phyloP scores from a whole-genome alignment of 2,113 vertebrate genomes.

The Percopsis transmontana region DNA sequence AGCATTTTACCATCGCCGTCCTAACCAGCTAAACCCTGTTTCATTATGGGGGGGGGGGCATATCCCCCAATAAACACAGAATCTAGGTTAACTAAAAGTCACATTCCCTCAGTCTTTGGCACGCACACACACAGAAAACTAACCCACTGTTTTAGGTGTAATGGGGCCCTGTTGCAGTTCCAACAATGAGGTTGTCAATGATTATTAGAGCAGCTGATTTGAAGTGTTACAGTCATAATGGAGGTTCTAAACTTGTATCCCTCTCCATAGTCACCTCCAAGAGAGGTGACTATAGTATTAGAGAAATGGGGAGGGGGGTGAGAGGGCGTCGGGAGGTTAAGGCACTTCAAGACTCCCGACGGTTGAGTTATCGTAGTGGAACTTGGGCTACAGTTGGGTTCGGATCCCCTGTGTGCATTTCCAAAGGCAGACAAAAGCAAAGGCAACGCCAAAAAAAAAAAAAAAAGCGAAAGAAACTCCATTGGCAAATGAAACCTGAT shows the following conservation, averaged over 20 bases:
- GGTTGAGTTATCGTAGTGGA: slow-evolving; percentile 55
- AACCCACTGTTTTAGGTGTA: slow-evolving; percentile 24
- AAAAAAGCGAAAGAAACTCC: slow-evolving; percentile 29
- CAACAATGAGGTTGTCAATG: slow-evolving; percentile 9
- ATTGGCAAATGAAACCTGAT: slow-evolving; percentile 59
- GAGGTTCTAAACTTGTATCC: neutral
- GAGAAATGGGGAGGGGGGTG: neutral
- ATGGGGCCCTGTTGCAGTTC: slow-evolving; percentile 37
- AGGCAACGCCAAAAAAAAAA: slow-evolving; percentile 18
- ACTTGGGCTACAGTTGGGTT: slow-evolving; percentile 67
- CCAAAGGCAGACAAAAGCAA: slow-evolving; percentile 49
- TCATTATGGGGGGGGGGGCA: slow-evolving; percentile 17
- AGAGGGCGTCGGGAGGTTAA: slow-evolving; percentile 73
- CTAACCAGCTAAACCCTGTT: slow-evolving; percentile 41
- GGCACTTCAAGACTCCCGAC: slow-evolving; percentile 87
- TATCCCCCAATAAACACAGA: slow-evolving; percentile 27
- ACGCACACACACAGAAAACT: slow-evolving; percentile 56
- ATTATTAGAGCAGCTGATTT: slow-evolving; percentile 21
- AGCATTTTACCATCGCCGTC: slow-evolving; percentile 59
- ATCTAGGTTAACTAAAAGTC: slow-evolving; percentile 24
- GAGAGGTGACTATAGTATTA: slow-evolving; percentile 18
- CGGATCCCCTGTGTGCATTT: slow-evolving; percentile 50
- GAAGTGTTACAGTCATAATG: slow-evolving; percentile 18
- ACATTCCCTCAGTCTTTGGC: slow-evolving; percentile 59
- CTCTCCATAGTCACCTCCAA: neutral